Conservation (phyloP, 2,797 vertebrate species). For the Microtus obscurus region DNA sequence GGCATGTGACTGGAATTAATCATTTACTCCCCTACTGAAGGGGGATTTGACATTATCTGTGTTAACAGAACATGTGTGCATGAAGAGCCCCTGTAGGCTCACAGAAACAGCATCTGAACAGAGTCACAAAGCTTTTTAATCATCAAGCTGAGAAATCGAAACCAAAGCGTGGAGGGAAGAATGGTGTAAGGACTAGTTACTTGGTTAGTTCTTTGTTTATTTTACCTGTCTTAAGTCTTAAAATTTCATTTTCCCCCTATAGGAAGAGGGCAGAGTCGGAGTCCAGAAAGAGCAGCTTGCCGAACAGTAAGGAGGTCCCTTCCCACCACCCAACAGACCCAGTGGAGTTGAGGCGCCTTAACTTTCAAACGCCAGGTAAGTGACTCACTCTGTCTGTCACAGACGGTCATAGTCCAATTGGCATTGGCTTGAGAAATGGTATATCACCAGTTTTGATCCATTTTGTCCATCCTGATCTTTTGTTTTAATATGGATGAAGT, state of each 20-base stretch:
- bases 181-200: background rate
- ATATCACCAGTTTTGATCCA: slow-evolving; percentile 5
- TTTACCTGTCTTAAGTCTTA: slow-evolving; percentile 3
- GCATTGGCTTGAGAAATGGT: background rate
- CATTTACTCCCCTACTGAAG: background rate
- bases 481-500: slow-evolving; percentile 27
- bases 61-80: background rate
- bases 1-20: background rate
- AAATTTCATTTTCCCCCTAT: slow-evolving; percentile 74
- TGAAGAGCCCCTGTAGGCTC: background rate
- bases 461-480: slow-evolving; percentile 30
- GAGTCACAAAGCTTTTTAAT: background rate
- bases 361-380: slow-evolving; percentile 99
- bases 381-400: background rate
- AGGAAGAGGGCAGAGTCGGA: slow-evolving; percentile 99
- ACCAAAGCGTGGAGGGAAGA: background rate
- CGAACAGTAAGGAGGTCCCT: slow-evolving; percentile 97
- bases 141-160: background rate
- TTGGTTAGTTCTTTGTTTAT: background rate
- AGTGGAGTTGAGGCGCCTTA: slow-evolving; percentile 97
- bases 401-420: background rate
- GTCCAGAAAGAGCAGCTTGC: slow-evolving; percentile 97
- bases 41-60: background rate
- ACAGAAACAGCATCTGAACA: background rate
- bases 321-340: slow-evolving; percentile 98